Percentiles rank a stretch among this genome's conserved stretches.
Conservation (phyloP, 2,797 vertebrate genomes). For the Microctenopoma lineatum region DNA sequence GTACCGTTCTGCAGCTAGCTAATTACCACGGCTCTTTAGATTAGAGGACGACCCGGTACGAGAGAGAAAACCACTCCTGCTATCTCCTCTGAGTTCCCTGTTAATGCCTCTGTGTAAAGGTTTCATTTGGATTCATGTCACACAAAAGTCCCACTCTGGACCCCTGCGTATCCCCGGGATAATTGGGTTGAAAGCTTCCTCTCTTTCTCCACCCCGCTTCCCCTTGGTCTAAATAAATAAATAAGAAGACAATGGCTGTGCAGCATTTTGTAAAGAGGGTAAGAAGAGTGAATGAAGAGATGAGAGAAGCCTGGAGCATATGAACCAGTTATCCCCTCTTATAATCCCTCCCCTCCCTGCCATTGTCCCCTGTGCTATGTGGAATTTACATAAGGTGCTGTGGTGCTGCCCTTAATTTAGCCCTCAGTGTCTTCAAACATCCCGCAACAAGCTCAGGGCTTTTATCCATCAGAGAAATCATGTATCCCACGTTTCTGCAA, state of each 20-base stretch:
- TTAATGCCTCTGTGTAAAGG: constrained; percentile 62
- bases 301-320: constrained; percentile 70
- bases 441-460: constrained; percentile 55
- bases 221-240: constrained; percentile 84
- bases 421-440: constrained; percentile 75
- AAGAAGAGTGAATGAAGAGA: constrained; percentile 70
- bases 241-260: constrained; percentile 77
- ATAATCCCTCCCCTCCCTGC: constrained; percentile 73
- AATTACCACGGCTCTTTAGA: constrained; percentile 70
- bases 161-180: constrained; percentile 71
- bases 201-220: constrained; percentile 50
- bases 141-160: constrained; percentile 73
- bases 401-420: constrained; percentile 77
- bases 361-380: constrained; percentile 57
- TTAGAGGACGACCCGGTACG: constrained; percentile 58
- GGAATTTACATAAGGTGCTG: constrained; percentile 80
- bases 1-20: constrained; percentile 48
- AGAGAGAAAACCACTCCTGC: constrained; percentile 55
- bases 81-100: constrained; percentile 54
- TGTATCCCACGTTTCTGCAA: constrained; percentile 12
- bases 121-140: constrained; percentile 83
- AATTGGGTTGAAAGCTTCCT: constrained; percentile 82
- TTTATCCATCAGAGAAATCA: constrained; percentile 62
- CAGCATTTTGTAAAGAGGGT: constrained; percentile 54
- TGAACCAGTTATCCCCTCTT: constrained; percentile 80